Base-by-base conservation (phyloP, 1,140 invertebrate genomes). In the Trichonephila clavata region DNA sequence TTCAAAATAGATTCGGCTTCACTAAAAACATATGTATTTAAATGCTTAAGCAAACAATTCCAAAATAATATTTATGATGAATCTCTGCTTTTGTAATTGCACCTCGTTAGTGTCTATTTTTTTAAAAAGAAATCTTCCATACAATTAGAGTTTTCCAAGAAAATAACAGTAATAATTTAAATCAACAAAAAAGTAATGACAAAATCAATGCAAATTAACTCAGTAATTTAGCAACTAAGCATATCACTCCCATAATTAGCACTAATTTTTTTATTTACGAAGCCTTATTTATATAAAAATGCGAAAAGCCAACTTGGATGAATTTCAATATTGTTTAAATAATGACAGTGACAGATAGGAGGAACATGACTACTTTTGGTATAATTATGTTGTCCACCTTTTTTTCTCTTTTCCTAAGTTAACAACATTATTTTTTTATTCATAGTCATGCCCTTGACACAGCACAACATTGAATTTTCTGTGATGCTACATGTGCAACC, bases 381-480 rank as follows among this genome's bases (percentile, higher is more conserved):
- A 20, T 77, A 77, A 77, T 77, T 77, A 77, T 39, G 71, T 39
- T 77, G 71, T 77, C 71, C 71, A 77, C 71, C 32, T 77, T 39
- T 77, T 2, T 27, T 77, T 77, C 16, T 77, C 50, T 50, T 50
- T 63, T 77, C 2, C 71, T 27, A 1, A 39, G 24, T 77, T 18
- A 77, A 16, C 24, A 16, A 32, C 27, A 32, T 77, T 77, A 16
- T 77, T 77, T 18, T 18, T 77, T 77, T 77, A 32, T 32, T 77
- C 14, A 18, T 6, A 18, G 16, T 77, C 32, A 77, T 32, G 71
- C 71, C 71, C 71, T 77, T 77, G 71, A 39, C 71, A 77, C 32
- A 77, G 32, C 71, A 77, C 32, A 77, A 39, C 71, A 77, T 77
- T 77, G 71, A 77, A 77, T 77, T 77, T 77, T 39, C 16, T 77